Evolutionary conservation across 2,888 invertebrate species (phyloP).

Genomic region (Falcaria lacertinaria): DNA sequence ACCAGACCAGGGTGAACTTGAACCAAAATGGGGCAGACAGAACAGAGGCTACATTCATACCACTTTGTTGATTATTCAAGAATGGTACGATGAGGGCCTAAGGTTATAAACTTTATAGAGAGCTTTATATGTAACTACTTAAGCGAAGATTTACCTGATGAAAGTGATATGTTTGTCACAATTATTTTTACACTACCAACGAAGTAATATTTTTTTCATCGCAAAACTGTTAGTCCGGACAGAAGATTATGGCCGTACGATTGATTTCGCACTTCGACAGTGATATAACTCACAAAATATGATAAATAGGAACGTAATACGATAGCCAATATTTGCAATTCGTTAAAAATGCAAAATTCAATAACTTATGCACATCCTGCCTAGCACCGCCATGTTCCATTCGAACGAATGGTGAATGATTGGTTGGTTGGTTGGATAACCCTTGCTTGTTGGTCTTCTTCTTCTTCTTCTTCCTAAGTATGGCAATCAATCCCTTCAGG

Average conservation of each 20-base stretch:
- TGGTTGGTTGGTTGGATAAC: slow-evolving; percentile 22
- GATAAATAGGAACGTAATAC: slow-evolving; percentile 31
- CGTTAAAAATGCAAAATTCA: slow-evolving; percentile 60
- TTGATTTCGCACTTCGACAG: slow-evolving; percentile 30
- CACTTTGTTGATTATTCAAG: slow-evolving; percentile 27
- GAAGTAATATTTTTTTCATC: slow-evolving; percentile 76
- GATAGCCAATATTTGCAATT: slow-evolving; percentile 43
- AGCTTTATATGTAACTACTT: slow-evolving; percentile 20
- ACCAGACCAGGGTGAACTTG: slow-evolving; percentile 58
- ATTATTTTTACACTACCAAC: slow-evolving; percentile 78
- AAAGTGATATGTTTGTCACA: slow-evolving; percentile 71
- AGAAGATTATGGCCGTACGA: slow-evolving; percentile 25
- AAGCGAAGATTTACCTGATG: slow-evolving; percentile 66
- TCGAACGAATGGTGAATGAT: slow-evolving; percentile 40
- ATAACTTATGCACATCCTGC: slow-evolving; percentile 72
- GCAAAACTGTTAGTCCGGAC: slow-evolving; percentile 54
- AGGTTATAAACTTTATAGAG: slow-evolving; percentile 9
- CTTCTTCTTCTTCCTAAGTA: too few relatives aligned
- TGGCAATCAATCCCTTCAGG: too few relatives aligned
- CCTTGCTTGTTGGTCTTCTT: too few relatives aligned
- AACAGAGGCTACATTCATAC: slow-evolving; percentile 26
- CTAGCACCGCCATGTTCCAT: slow-evolving; percentile 76
- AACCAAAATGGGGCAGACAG: slow-evolving; percentile 65
- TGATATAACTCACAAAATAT: slow-evolving; percentile 28
- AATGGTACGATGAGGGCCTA: slow-evolving; percentile 15